phyloP scores from a whole-genome alignment of 2,797 vertebrate species.

The Graptemys geographica region DNA sequence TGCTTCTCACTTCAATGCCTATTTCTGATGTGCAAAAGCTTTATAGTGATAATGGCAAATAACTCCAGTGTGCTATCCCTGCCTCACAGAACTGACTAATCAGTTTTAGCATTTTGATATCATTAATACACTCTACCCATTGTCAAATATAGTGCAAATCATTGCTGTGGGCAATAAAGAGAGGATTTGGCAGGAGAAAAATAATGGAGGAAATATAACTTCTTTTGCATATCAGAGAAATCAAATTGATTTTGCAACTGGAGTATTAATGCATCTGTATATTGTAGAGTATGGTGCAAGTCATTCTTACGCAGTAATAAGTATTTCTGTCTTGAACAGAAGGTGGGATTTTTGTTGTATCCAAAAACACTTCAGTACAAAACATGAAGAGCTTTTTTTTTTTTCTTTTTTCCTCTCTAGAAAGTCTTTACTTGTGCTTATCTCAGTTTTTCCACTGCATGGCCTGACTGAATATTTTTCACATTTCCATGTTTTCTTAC shows the following conservation, averaged over 20 bases:
- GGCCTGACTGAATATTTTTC: conserved; percentile 28
- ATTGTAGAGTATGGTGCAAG: background rate
- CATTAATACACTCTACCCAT: conserved; percentile 5
- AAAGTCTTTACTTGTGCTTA: background rate
- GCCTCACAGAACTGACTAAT: conserved; percentile 27
- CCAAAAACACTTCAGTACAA: background rate
- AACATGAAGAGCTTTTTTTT: background rate
- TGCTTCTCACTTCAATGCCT: background rate
- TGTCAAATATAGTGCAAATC: conserved; percentile 14
- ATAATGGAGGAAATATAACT: background rate
- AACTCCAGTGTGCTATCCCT: background rate
- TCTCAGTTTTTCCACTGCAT: background rate
- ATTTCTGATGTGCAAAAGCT: background rate
- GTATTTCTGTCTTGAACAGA: conserved; percentile 23
- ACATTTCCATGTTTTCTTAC: background rate
- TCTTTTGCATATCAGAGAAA: conserved; percentile 7
- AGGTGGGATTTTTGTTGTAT: background rate
- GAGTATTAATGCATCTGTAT: background rate
- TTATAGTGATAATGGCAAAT: background rate
- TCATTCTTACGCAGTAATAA: background rate
- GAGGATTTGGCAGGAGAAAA: background rate
- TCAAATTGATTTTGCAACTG: conserved; percentile 24
- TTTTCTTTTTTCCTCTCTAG: background rate
- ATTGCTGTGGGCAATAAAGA: background rate
- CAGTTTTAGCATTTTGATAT: background rate